phyloP scores from a whole-genome alignment of 2,113 vertebrate genomes.

The Rhombomys opimus region DNA sequence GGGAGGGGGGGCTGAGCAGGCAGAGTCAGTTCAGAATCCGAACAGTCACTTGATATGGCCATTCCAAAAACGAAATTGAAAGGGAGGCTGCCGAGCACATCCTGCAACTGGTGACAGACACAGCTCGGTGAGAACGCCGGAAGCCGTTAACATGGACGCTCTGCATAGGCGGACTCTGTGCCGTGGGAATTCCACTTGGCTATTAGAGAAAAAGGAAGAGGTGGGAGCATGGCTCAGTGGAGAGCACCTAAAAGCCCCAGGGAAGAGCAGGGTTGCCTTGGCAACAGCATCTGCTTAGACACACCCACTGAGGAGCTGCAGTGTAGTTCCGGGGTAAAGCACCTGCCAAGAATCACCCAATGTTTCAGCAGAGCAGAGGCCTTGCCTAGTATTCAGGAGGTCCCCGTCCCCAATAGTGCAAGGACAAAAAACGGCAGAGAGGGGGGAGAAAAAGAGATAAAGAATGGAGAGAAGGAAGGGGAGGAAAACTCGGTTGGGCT shows the following conservation, averaged over 20 bases:
- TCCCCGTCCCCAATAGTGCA: not conserved
- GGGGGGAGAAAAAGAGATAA: too few relatives aligned
- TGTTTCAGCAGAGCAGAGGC: not conserved
- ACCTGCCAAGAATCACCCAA: not conserved
- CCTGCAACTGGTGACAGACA: not conserved
- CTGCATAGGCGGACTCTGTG: not conserved
- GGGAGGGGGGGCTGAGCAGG: not conserved
- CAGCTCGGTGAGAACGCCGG: not conserved
- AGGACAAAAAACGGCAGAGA: too few relatives aligned
- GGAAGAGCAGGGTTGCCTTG: too few relatives aligned
- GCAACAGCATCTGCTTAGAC: not conserved
- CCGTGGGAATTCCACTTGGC: rapidly evolving
- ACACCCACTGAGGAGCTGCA: not conserved
- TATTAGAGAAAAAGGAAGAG: not conserved
- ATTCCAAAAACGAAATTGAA: not conserved
- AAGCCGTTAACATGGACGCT: too few relatives aligned
- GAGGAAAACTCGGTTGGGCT: not conserved
- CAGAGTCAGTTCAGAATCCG: not conserved
- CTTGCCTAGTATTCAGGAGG: not conserved
- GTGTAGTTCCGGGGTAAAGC: not conserved
- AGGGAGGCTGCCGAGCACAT: not conserved
- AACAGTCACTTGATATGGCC: not conserved
- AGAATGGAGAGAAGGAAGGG: too few relatives aligned
- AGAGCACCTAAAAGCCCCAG: not conserved
- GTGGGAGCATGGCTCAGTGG: not conserved